Percentiles rank a stretch among this genome's conserved stretches.
phyloP scores from a whole-genome alignment of 2,113 vertebrate species.

The Dissostichus mawsoni region DNA sequence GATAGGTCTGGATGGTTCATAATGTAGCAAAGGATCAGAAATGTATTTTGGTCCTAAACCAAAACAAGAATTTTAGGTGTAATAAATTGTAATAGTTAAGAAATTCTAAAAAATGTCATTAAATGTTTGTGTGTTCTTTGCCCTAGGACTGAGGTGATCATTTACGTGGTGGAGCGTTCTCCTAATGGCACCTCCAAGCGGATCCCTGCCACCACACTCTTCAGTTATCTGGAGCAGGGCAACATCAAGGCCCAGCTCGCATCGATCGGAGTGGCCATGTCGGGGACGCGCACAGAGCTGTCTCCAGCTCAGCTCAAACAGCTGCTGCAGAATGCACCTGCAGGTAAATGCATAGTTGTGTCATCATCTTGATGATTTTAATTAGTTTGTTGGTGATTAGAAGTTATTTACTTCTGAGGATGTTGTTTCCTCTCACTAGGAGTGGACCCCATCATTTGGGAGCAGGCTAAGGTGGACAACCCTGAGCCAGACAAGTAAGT shows the following conservation, averaged over 20 bases:
- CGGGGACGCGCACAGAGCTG: conserved; percentile 91
- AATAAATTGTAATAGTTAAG: not conserved
- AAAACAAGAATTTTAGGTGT: not conserved
- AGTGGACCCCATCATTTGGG: conserved; percentile 98
- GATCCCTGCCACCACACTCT: conserved; percentile 89
- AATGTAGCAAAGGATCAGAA: too few species aligned
- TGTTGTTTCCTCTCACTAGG: conserved; percentile 79
- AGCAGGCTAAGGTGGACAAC: conserved; percentile 98
- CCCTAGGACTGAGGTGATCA: conserved; percentile 93
- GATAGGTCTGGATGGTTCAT: too few species aligned
- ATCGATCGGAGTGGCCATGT: conserved; percentile 91
- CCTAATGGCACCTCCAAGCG: conserved; percentile 95
- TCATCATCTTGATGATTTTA: not conserved
- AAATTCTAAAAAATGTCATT: not conserved
- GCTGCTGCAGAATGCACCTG: conserved; percentile 93
- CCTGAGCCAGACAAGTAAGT: conserved; percentile 97
- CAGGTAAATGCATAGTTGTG: conserved; percentile 80
- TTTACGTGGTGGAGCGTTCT: conserved; percentile 95
- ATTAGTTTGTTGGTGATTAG: too few species aligned
- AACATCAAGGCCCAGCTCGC: conserved; percentile 90
- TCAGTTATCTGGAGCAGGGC: conserved; percentile 89
- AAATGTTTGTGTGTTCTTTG: not conserved
- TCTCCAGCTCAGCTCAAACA: conserved; percentile 94
- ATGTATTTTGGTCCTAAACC: too few species aligned
- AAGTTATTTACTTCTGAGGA: not conserved